A percentile compares a stretch with the other conserved stretches of the same genome.
These are phyloP conservation scores for Liasis olivaceus DNA, from an alignment of 2,797 vertebrate genomes.

Conservation along the genomic window DNA sequence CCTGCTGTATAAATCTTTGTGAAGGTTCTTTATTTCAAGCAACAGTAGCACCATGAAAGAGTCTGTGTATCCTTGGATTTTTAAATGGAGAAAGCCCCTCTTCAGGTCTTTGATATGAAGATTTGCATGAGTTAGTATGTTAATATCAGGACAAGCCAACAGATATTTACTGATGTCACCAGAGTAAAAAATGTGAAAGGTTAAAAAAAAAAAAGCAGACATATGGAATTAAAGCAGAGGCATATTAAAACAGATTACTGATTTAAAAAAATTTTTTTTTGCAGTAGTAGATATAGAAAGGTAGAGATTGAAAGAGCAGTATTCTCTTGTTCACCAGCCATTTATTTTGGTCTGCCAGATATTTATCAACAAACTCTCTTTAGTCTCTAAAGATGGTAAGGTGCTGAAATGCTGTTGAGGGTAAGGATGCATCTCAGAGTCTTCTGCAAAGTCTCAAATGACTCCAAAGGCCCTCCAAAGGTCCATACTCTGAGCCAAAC, in stretches of 20 bases:
- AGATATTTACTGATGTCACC: conserved; percentile 19
- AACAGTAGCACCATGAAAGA: conserved; percentile 1
- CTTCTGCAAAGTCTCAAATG: background rate
- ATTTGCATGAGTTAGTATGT: background rate
- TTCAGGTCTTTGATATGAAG: background rate
- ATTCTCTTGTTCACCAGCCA: background rate
- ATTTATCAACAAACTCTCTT: background rate
- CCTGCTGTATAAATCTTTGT: conserved; percentile 12
- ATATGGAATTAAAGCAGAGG: background rate
- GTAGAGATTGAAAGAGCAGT: conserved; percentile 11
- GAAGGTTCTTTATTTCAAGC: conserved; percentile 26
- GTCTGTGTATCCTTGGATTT: conserved; percentile 16
- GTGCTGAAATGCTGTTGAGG: background rate
- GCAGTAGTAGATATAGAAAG: background rate
- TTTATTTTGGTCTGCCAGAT: background rate
- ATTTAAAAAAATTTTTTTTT: too few relatives aligned
- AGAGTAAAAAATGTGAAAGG: background rate
- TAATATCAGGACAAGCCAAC: background rate
- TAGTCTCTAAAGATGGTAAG: background rate
- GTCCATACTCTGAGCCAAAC: background rate
- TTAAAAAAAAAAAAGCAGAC: conserved; percentile 10
- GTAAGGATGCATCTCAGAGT: background rate
- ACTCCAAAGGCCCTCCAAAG: background rate
- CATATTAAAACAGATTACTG: background rate
- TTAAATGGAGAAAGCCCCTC: conserved; percentile 6